Conservation (phyloP, 2,797 vertebrate species). For the Anisognathus igniventris region DNA sequence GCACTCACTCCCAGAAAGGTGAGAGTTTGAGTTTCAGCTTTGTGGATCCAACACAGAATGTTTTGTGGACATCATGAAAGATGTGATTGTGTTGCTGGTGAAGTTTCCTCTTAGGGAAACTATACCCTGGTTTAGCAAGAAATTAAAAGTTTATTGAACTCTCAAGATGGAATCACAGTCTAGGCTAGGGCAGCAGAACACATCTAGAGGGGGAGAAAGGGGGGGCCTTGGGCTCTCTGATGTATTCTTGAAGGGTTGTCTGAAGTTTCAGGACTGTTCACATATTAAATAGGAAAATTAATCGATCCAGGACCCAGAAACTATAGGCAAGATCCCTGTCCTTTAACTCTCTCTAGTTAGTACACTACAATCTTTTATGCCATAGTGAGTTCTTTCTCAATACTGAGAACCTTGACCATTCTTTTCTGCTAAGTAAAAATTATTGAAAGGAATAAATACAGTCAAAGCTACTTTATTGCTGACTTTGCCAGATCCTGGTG, state of each 20-base stretch:
- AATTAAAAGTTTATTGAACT: not conserved
- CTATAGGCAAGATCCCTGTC: not conserved
- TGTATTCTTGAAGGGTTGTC: not conserved
- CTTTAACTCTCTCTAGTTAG: not conserved
- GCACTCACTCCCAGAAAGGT: not conserved
- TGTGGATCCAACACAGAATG: not conserved
- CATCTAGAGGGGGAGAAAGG: not conserved
- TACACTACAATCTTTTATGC: not conserved
- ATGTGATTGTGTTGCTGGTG: not conserved
- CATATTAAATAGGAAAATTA: not conserved
- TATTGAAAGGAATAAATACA: not conserved
- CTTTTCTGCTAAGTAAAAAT: not conserved
- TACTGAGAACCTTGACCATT: not conserved
- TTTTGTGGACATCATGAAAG: not conserved
- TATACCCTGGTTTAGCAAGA: not conserved
- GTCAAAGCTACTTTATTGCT: not conserved
- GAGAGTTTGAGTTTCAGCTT: not conserved
- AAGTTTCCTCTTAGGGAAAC: not conserved
- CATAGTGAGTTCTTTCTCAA: not conserved
- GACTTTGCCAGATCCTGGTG: not conserved
- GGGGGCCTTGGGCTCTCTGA: not conserved
- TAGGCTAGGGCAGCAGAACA: not conserved
- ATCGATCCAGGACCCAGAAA: not conserved
- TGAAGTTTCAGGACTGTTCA: not conserved
- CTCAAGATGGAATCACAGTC: not conserved